Evolutionary conservation across 2,797 vertebrate genomes (phyloP), one percentile per base, ranked within the genome.

Genomic region (Eurystomus glaucurus): DNA sequence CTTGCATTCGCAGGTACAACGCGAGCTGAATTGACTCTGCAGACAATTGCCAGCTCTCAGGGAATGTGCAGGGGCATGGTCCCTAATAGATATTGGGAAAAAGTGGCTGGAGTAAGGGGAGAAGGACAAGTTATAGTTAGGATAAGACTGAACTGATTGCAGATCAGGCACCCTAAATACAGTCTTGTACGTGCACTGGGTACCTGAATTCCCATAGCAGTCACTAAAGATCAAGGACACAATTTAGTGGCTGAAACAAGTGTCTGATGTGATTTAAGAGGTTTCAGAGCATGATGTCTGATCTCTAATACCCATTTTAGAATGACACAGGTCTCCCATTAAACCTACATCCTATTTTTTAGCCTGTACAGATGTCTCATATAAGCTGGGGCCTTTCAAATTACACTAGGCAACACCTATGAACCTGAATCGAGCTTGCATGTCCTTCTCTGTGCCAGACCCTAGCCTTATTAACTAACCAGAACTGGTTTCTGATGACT

Each of bases 401-500:
- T 57, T 41, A 60, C 25, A 9, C 23, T 29, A 68, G 31, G 4
- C 43, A 81, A 33, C 19, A 39, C 25, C 28, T 79, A 68, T 39
- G 54, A 86, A 45, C 61, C 50, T 45, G 14, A 52, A 61, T 6
- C 4, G 1, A 87, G 28, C 10, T 37, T 41, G 12, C 6, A 6
- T 19, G 25, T 22, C 61, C 74, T 58, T 31, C 52, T 75, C 50
- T 61, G 15, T 81, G 15, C 8, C 39, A 83, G 17, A 58, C 2
- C 18, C 20, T 60, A 14, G 23, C 28, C 13, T n/a, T 26, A 33
- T 14, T 68, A 55, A 52, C 26, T 17, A 72, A 45, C 28, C 17
- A 76, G 88, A 96, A 96, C 78, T 80, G 28, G 4, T 48, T 94
- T 90, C 82, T 95, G 81, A 77, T 79, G 29, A 88, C 95, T 85